Evolutionary conservation across 2,113 vertebrate species (phyloP).

Genomic region (Herpetotheres cachinnans): DNA sequence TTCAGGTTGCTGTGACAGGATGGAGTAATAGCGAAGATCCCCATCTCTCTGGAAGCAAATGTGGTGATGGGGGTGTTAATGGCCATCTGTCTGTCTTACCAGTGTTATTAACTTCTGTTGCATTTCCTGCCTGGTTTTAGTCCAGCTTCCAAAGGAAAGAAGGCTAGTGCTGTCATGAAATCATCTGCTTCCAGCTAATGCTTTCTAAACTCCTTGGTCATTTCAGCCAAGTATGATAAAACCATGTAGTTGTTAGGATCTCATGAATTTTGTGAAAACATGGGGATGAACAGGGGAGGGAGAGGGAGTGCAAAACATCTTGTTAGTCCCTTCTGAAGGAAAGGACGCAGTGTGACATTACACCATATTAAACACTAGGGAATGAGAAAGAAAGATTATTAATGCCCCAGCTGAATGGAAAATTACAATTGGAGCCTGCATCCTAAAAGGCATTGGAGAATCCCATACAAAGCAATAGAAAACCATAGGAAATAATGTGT

Average conservation of each 20-base stretch:
- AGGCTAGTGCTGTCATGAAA: not conserved
- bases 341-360: not conserved
- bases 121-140: not conserved
- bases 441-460: not conserved
- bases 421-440: not conserved
- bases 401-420: not conserved
- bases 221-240: not conserved
- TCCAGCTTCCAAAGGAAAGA: not conserved
- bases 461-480: not conserved
- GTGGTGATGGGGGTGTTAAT: not conserved
- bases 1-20: not conserved
- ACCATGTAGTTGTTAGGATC: not conserved
- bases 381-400: not conserved
- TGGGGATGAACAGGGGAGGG: not conserved
- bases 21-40: not conserved
- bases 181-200: not conserved
- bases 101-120: not conserved
- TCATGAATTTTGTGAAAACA: not conserved
- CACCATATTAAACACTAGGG: not conserved
- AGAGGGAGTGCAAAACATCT: not conserved
- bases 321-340: not conserved
- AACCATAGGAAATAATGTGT: not conserved
- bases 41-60: not conserved
- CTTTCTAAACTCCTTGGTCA: not conserved
- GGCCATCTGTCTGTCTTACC: not conserved